Evolutionary conservation across 2,797 vertebrate species (phyloP).

Genomic region (Characodon lateralis): DNA sequence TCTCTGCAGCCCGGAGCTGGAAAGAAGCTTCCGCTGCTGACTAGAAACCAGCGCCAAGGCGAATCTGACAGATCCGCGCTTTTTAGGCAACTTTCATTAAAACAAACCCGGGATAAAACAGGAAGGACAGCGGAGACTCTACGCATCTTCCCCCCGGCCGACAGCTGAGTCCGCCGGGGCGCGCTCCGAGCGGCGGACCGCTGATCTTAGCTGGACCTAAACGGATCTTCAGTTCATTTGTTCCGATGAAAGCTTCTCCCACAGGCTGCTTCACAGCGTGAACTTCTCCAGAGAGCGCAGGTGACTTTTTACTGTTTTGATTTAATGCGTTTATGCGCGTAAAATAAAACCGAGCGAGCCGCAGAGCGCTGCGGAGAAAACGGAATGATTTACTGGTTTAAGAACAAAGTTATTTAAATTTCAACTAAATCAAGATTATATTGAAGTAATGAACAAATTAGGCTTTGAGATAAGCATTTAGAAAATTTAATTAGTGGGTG

Average conservation of each 20-base stretch:
- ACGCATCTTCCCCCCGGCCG: slow-evolving; percentile 9
- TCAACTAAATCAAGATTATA: background rate
- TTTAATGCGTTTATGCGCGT: background rate
- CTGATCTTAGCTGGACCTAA: slow-evolving; percentile 22
- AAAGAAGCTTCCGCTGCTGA: slow-evolving; percentile 49
- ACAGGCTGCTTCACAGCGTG: background rate
- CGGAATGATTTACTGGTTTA: background rate
- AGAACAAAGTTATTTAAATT: no score
- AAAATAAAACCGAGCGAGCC: background rate
- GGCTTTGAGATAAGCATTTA: background rate
- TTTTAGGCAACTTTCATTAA: slow-evolving; percentile 16
- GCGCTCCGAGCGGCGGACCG: slow-evolving; percentile 14
- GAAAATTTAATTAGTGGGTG: background rate
- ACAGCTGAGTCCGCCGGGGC: slow-evolving; percentile 29
- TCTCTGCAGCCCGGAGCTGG: slow-evolving; percentile 57
- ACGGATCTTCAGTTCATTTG: background rate
- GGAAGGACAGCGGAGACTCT: slow-evolving; percentile 7
- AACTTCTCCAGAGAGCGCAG: slow-evolving; percentile 6
- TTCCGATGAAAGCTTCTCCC: slow-evolving; percentile 4
- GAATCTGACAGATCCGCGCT: slow-evolving; percentile 39
- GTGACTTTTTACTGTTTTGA: background rate
- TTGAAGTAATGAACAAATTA: background rate
- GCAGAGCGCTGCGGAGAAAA: slow-evolving; percentile 11
- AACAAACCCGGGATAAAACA: slow-evolving; percentile 8
- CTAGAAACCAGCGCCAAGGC: slow-evolving; percentile 30